phyloP scores from a whole-genome alignment of 2,797 vertebrate species.

The Sebastes nivosus region DNA sequence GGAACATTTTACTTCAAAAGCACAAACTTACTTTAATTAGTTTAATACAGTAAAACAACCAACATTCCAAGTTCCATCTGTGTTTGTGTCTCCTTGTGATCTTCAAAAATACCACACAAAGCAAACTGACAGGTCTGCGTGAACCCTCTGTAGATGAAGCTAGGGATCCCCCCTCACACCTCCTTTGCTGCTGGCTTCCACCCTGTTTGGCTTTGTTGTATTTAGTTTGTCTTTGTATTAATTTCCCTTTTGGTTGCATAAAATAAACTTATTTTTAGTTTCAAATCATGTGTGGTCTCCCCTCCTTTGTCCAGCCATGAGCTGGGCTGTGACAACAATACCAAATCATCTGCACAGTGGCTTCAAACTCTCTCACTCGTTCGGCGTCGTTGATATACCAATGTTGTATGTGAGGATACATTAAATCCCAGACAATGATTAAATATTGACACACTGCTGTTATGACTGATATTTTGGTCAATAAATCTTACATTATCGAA shows the following conservation, averaged over 20 bases:
- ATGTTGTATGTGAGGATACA: background rate
- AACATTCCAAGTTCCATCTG: background rate
- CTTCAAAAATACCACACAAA: background rate
- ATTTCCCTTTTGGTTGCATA: background rate
- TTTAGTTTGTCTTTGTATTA: background rate
- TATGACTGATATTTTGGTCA: background rate
- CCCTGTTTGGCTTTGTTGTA: background rate
- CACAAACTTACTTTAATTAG: background rate
- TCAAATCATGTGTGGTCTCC: background rate
- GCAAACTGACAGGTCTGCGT: too few relatives aligned
- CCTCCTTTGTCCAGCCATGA: background rate
- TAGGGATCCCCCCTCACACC: background rate
- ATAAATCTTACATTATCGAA: background rate
- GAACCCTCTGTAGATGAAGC: background rate
- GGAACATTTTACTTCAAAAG: background rate
- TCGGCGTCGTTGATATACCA: too few relatives aligned
- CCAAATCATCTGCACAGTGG: too few relatives aligned
- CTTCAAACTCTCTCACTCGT: too few relatives aligned
- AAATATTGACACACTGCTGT: background rate
- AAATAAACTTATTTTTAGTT: background rate
- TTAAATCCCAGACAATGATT: background rate
- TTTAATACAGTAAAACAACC: background rate
- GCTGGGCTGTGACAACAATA: background rate
- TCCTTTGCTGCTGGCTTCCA: background rate
- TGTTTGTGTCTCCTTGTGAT: background rate